Percentiles rank a stretch among this genome's conserved stretches.
Evolutionary conservation across 2,888 invertebrate species (phyloP).

Genomic region (Rhodophaea formosa): DNA sequence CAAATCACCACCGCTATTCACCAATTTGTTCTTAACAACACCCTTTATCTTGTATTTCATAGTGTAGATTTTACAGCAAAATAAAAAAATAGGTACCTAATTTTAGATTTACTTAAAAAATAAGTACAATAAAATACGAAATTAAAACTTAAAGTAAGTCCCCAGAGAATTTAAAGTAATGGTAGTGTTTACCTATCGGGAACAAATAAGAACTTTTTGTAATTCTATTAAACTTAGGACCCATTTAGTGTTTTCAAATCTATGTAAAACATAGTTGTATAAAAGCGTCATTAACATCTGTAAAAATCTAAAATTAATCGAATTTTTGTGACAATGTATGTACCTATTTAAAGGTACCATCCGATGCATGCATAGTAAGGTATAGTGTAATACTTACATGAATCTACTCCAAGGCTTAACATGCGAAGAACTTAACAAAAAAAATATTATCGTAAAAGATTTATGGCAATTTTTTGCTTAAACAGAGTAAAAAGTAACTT

Average conservation of each 20-base stretch:
- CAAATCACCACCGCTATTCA: constrained; percentile 37
- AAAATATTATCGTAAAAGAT: no score
- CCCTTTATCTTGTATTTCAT: constrained; percentile 34
- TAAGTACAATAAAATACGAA: constrained; percentile 37
- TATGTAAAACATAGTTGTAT: constrained; percentile 17
- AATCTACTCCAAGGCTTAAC: no score
- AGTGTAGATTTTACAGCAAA: constrained; percentile 34
- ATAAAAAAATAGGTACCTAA: constrained; percentile 19
- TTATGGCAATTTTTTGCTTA: background rate
- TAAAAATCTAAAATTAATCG: background rate
- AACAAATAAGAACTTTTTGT: constrained; percentile 49
- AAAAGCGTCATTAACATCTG: background rate
- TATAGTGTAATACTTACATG: no score
- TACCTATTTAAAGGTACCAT: background rate
- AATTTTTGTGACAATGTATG: background rate
- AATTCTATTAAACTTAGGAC: constrained; percentile 19
- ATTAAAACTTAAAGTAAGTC: constrained; percentile 35
- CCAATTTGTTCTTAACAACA: constrained; percentile 30
- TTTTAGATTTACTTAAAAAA: constrained; percentile 6
- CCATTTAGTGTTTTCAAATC: constrained; percentile 14
- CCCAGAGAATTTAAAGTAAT: constrained; percentile 49
- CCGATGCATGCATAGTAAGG: no score
- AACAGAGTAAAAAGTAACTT: background rate
- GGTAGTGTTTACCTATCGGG: constrained; percentile 57
- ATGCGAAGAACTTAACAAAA: no score